Conservation (phyloP, 2,888 invertebrate species). For the Xylophagus ater region DNA sequence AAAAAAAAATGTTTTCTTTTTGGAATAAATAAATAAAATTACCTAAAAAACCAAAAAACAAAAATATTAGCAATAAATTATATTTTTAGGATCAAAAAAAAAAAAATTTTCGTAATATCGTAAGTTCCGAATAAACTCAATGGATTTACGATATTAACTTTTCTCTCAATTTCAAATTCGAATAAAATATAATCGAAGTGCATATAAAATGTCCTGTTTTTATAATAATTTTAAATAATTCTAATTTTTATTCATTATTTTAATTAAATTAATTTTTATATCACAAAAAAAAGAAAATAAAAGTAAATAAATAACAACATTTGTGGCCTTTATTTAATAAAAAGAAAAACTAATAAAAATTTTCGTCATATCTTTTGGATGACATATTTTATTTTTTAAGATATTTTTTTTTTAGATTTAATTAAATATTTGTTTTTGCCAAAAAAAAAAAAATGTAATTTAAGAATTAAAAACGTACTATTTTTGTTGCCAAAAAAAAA, state of each 20-base stretch:
- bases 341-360: not conserved
- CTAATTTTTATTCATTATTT: too few relatives aligned
- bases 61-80: too few relatives aligned
- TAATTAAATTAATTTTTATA: not conserved
- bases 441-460: not conserved
- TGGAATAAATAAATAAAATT: constrained; percentile 3
- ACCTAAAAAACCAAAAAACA: constrained; percentile 8
- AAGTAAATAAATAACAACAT: not conserved
- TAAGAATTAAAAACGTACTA: not conserved
- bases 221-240: too few relatives aligned
- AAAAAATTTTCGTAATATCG: too few relatives aligned
- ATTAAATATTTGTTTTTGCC: not conserved
- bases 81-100: too few relatives aligned
- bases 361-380: not conserved
- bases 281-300: not conserved
- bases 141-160: too few relatives aligned
- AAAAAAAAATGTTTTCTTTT: constrained; percentile 8
- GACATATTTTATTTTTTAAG: not conserved
- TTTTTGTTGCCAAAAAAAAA: not conserved
- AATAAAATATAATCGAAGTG: too few relatives aligned
- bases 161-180: too few relatives aligned
- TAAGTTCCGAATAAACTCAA: too few relatives aligned
- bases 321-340: constrained; percentile 1
- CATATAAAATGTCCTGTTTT: too few relatives aligned
- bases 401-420: constrained; percentile 3